Base-by-base conservation (phyloP, 2,888 invertebrate species). In the Patella ulyssiponensis region DNA sequence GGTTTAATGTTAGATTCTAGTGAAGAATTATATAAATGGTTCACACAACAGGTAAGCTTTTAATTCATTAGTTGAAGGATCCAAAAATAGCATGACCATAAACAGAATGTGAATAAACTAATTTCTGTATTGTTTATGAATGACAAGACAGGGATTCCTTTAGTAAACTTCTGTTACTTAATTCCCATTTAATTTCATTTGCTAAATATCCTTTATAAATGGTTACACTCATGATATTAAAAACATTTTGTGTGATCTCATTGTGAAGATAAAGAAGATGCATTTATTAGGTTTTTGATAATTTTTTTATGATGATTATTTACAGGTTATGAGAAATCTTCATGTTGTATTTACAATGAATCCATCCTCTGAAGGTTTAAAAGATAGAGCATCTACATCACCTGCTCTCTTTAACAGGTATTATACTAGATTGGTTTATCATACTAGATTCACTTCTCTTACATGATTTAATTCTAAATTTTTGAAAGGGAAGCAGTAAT, bases 311-410 rank as follows among this genome's bases (percentile, higher is more conserved):
- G 33, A 33, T 33, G 33, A 33, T 33, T 3, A 23, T 69, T 58
- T 76, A 9, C 80, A 98, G 94, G 98, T 99, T 58, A 99, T 99
- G 97, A 95, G 96, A 82, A 99, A 99, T 92, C 94, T 99, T 73
- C 99, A 99, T 92, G 99, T 99, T 14, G 99, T 99, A 71, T 99
- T 99, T 93, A 99, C 99, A 0, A 99, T 99, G 99, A 99, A 99
- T 93, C 99, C 99, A 12, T 98, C 98, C 0, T 97, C 98, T 0
- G 98, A 99, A 90, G 99, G 99, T 0, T 94, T 99, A 70, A 98
- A 99, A 92, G 99, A 99, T 92, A 94, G 99, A 82, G 99, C 99
- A 0, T 97, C 99, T 14, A 99, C 99, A 0, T 99, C 99, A 7
- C 99, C 99, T 53, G 99, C 99, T 5, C 93, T 99, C 78, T 99